Evolutionary conservation across 2,113 vertebrate species (phyloP).

Genomic region (Piliocolobus tephrosceles): DNA sequence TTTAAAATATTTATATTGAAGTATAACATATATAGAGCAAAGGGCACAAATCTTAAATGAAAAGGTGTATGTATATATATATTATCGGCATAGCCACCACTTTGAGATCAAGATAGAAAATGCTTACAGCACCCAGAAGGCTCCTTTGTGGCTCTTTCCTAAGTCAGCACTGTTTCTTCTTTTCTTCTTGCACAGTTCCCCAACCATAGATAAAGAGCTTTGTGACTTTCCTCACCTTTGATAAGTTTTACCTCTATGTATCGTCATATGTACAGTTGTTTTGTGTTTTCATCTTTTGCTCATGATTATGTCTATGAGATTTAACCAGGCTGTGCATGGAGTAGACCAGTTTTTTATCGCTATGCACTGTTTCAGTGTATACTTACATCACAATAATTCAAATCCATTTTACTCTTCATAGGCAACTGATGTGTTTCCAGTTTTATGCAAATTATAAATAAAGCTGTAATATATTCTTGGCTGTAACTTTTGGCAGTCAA

Average conservation of each 20-base stretch:
- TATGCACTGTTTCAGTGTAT: neutral
- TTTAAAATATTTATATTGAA: neutral
- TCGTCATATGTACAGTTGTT: too few relatives aligned
- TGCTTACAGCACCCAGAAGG: neutral
- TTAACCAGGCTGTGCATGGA: neutral
- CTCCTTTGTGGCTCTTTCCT: too few relatives aligned
- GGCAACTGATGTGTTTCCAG: neutral
- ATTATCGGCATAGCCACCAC: neutral
- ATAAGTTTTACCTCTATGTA: too few relatives aligned
- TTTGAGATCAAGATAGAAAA: neutral
- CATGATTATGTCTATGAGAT: neutral
- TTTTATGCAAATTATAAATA: neutral
- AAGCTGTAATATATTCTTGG: neutral
- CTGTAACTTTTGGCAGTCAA: neutral
- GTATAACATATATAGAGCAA: neutral
- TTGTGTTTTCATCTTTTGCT: too few relatives aligned
- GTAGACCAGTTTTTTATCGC: neutral
- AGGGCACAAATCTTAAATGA: neutral
- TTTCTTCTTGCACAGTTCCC: neutral
- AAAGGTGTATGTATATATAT: too few relatives aligned
- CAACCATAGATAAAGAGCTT: neutral
- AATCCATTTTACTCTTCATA: neutral
- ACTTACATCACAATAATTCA: neutral
- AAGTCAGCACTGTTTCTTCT: neutral
- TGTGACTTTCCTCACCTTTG: accelerated